Base-by-base conservation (phyloP, 1,140 invertebrate genomes). In the Papilio xuthus region DNA sequence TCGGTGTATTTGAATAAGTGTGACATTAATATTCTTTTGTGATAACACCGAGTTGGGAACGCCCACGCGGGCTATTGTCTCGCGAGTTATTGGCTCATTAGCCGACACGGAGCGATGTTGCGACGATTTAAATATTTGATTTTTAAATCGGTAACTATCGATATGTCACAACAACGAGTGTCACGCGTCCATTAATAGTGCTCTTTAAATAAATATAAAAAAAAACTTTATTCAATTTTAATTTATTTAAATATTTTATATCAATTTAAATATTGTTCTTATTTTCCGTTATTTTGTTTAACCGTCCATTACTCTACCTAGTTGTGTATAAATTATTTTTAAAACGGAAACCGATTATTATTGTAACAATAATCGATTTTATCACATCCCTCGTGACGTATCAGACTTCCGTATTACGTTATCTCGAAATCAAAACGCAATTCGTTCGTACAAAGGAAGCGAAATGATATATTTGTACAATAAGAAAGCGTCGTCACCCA, bases 11-110 rank as follows among this genome's bases (percentile, higher is more conserved):
- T 93, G 91, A 93, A 93, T 93, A 91, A 93, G 88, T 90, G 90
- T 88, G 86, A 87, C 91, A 93, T 94, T 92, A 92, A 92, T 93
- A 93, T 92, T 92, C 92, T 91, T 92, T 91, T 92, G 90, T 90
- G 91, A 88, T 91, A 90, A 90, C 90, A 90, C 90, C 78, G 86
- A 88, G 89, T 91, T 90, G 84, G 84, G 85, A 88, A 89, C 90
- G 88, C 92, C 90, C 89, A 90, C 92, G 85, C 82, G 84, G 78
- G 86, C 88, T 86, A 93, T 93, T 94, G 91, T 93, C 88, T 92
- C 86, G 83, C 84, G 86, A 92, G 88, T 93, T 93, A 94, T 94
- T 91, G 91, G 90, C 88, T 94, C 91, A 94, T 94, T 93, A 94
- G 86, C 85, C 86, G 84, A 89, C 86, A 83, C 87, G 87, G 26